These are phyloP conservation scores for Drosophila putrida DNA, from an alignment of 2,888 invertebrate species.

Conservation along the genomic window DNA sequence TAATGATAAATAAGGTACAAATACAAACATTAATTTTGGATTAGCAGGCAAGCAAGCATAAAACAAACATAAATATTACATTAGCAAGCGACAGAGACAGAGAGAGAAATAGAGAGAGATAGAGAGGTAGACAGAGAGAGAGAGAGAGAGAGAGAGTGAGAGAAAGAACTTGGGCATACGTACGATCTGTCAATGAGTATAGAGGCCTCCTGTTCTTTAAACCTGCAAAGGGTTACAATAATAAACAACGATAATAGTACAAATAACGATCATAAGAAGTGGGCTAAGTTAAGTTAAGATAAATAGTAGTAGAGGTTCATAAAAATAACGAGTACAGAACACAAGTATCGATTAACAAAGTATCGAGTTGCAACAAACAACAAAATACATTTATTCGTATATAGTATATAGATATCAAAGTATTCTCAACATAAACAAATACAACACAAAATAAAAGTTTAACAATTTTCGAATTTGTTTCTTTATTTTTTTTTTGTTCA, in stretches of 20 bases:
- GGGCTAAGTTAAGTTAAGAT: conserved; percentile 36
- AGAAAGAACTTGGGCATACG: conserved; percentile 81
- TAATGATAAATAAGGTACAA: neutral
- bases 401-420: neutral
- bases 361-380: conserved; percentile 14
- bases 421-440: neutral
- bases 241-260: conserved; percentile 77
- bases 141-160: conserved; percentile 16
- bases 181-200: conserved; percentile 86
- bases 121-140: conserved; percentile 17
- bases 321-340: conserved; percentile 27
- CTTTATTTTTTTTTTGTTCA: neutral
- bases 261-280: conserved; percentile 65
- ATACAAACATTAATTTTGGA: conserved; percentile 19
- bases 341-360: conserved; percentile 30
- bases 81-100: conserved; percentile 6
- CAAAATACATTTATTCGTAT: neutral
- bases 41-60: conserved; percentile 8
- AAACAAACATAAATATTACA: neutral
- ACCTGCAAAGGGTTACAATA: conserved; percentile 85
- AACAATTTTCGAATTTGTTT: neutral
- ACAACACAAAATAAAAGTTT: conserved; percentile 3
- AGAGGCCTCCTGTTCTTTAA: conserved; percentile 86
- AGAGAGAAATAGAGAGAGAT: conserved; percentile 7
- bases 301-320: conserved; percentile 6